Evolutionary conservation across 1,140 invertebrate genomes (phyloP), one percentile per base, ranked within the genome.

Genomic region (Drosophila mauritiana): DNA sequence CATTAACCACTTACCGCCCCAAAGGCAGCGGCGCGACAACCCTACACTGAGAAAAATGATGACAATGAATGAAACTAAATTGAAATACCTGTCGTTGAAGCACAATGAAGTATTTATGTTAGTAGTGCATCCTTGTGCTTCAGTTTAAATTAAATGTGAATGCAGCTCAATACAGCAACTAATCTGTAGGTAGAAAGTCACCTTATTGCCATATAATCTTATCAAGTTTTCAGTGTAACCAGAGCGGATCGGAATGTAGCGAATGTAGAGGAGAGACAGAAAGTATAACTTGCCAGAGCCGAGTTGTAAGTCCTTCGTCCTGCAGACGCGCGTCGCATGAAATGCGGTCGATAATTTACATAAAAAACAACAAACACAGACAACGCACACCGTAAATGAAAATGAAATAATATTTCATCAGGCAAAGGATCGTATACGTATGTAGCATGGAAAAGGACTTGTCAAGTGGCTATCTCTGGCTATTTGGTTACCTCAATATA

Each of bases 331-430:
- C 48, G 54, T 27, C 46, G 20, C 57, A 67, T 58, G 53, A 88
- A 85, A 63, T 67, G 63, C 83, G 83, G 84, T 86, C 83, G 83
- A 86, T 86, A 86, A 88, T 88, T 86, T 86, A 83, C 79, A 88
- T 88, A 88, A 67, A 84, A 81, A 51, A 39, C 53, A 65, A 61
- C 67, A 75, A 75, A 68, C 46, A 49, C 57, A 55, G 51, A 56
- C 57, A 43, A 52, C 39, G 43, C 36, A 37, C 34, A 78, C 42
- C 37, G 52, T 51, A 65, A 65, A 53, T 65, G 43, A 58, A 65
- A 68, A 72, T 81, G 57, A 53, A 82, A 76, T 62, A 68, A 75
- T 70, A 70, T 48, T 69, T 69, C 36, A 68, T 56, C 67, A 48
- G 51, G 65, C 68, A 48, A 68, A 37, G 11, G 4, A 1, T 11